A percentile compares a stretch with the other conserved stretches of the same genome.
Conservation (phyloP, 2,113 vertebrate species). For the Ctenomys sociabilis region DNA sequence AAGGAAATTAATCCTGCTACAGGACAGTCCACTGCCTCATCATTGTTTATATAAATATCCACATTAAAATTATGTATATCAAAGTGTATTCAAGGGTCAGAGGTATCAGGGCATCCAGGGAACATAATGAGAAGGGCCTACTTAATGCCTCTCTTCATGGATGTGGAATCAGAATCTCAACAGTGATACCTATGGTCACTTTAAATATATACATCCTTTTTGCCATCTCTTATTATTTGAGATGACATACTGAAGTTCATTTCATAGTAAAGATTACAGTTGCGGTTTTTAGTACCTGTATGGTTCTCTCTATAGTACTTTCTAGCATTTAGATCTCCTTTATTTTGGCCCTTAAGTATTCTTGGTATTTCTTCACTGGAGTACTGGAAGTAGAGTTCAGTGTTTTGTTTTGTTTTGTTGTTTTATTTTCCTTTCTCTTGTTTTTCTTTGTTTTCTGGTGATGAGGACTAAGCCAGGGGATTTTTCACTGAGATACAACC, state of each 20-base stretch:
- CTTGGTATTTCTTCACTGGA: not conserved
- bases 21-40: not conserved
- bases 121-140: not conserved
- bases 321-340: not conserved
- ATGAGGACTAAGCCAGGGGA: not conserved
- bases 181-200: not conserved
- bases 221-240: not conserved
- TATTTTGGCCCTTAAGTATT: not conserved
- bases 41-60: not conserved
- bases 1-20: not conserved
- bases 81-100: not conserved
- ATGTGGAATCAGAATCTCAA: not conserved
- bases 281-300: not conserved
- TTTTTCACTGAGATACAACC: not conserved
- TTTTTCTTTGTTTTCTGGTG: not conserved
- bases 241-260: not conserved
- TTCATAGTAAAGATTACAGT: conserved; percentile 23
- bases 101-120: not conserved
- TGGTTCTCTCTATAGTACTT: not conserved
- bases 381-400: not conserved
- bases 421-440: not conserved
- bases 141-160: not conserved
- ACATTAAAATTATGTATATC: not conserved
- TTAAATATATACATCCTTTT: not conserved
- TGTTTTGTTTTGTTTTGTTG: not conserved